Evolutionary conservation across 2,888 invertebrate species (phyloP).

Genomic region (Apoda limacodes): DNA sequence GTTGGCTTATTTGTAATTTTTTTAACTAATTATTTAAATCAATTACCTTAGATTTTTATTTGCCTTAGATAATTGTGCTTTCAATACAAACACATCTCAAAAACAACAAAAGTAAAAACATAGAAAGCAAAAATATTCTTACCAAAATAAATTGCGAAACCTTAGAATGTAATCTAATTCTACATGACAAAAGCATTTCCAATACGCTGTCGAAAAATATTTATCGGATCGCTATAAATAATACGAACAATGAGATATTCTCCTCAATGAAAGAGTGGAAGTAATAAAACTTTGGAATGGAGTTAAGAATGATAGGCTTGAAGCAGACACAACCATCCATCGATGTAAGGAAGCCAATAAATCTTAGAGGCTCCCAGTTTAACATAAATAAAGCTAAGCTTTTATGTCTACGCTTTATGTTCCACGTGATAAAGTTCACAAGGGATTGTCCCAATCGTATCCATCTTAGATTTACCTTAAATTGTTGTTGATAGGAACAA

Average conservation of each 20-base stretch:
- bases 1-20: no score
- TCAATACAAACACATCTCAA: no score
- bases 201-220: slow-evolving; percentile 34
- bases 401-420: slow-evolving; percentile 36
- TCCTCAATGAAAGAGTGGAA: slow-evolving; percentile 19
- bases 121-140: neutral
- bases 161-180: slow-evolving; percentile 35
- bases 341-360: slow-evolving; percentile 50
- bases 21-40: no score
- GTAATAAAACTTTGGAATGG: slow-evolving; percentile 29
- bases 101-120: no score
- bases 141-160: slow-evolving; percentile 26
- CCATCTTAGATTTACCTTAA: slow-evolving; percentile 28
- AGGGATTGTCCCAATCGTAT: slow-evolving; percentile 29
- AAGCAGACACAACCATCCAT: slow-evolving; percentile 37
- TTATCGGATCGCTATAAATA: slow-evolving; percentile 38
- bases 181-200: slow-evolving; percentile 27
- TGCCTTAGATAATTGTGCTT: no score
- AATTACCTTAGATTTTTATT: no score
- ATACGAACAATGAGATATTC: slow-evolving; percentile 31
- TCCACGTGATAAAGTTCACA: slow-evolving; percentile 38
- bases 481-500: slow-evolving; percentile 35
- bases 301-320: slow-evolving; percentile 36
- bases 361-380: slow-evolving; percentile 42
- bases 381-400: slow-evolving; percentile 45